Base-by-base conservation (phyloP, 2,888 invertebrate species). In the Chelonus formosanus region DNA sequence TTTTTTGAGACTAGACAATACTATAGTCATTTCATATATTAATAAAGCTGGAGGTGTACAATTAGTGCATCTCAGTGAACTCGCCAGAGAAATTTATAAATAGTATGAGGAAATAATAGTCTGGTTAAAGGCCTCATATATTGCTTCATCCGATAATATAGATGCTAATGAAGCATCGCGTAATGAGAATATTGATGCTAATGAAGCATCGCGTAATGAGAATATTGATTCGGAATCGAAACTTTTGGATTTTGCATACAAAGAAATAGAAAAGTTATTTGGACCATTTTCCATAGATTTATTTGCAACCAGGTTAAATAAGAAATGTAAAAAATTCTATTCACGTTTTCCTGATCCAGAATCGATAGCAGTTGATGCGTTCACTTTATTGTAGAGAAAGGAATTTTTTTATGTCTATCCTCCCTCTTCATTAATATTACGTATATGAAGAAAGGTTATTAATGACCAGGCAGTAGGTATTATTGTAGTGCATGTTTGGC, bases 341-440 rank as follows among this genome's bases (percentile, higher is more conserved):
- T 77, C 76, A 7, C 75, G 74, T 71, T 40, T 53, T n/a, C 61
- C 60, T 56, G 73, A 76, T 56, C 71, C 74, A 8, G 63, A 65
- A 4, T 66, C 72, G 3, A 32, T 64, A 35, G 54, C 64, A 32
- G 66, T 74, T n/a, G 74, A 76, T 63, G 74, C 74, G 0, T 75
- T 76, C 57, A 73, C 75, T 6, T 10, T 68, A 5, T 10, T 35
- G n/a, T 68, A 62, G 63, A 54, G 31, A 32, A 8, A 50, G 3
- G 55, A 58, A 32, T 62, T 43, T 10, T 66, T 69, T 48, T 63
- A 69, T 47, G 67, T 59, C 3, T 69, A 67, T 50, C 69, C 67
- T 20, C 66, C 69, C 5, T 63, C 60, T 5, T 43, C 55, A 8
- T 40, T 68, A 35, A 68, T 68, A 44, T 55, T 66, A 35, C 58